Evolutionary conservation across 1,140 invertebrate species (phyloP).

Genomic region (Trinorchestia longiramus): DNA sequence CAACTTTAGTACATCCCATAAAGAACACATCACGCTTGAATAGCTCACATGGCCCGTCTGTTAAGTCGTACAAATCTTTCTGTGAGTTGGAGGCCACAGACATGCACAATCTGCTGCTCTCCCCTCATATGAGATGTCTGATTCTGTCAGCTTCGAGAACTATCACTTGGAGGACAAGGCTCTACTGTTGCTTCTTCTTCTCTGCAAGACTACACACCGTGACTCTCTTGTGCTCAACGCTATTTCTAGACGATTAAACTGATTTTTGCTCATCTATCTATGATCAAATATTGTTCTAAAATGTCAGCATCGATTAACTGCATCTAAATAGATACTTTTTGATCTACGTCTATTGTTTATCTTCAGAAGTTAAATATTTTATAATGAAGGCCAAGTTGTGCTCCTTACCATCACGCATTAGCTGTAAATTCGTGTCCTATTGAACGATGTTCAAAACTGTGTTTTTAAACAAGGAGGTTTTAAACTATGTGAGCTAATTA

Average conservation of each 20-base stretch:
- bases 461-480: background rate
- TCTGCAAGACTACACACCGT: background rate
- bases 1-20: background rate
- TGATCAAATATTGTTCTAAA: background rate
- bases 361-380: background rate
- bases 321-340: background rate
- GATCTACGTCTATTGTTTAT: background rate
- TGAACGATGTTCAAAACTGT: background rate
- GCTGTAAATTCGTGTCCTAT: too few relatives aligned
- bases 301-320: background rate
- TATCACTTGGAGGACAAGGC: conserved; percentile 28
- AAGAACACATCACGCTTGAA: background rate
- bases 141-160: conserved; percentile 33
- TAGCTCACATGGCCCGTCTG: background rate
- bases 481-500: background rate
- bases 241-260: background rate
- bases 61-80: background rate
- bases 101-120: background rate
- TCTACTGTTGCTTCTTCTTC: background rate
- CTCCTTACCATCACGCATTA: background rate
- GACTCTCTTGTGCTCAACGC: background rate
- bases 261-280: background rate
- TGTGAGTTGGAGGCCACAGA: background rate
- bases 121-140: background rate
- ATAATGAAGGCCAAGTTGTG: background rate